A percentile compares a stretch with the other conserved stretches of the same genome.
These are phyloP conservation scores for Scaptomyza montana DNA, from an alignment of 1,140 invertebrate genomes.

Conservation along the genomic window DNA sequence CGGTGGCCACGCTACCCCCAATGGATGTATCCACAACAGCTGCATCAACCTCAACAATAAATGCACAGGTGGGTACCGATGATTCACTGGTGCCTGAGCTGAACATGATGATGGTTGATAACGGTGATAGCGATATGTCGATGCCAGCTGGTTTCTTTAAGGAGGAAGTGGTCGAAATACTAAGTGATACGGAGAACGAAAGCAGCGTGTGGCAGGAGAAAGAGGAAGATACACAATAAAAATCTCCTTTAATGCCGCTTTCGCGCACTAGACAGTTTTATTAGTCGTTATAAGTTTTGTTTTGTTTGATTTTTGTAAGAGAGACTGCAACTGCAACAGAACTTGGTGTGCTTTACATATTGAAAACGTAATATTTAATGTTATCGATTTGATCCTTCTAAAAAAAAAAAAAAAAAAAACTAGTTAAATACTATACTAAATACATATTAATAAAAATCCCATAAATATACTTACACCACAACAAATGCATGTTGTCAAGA, in stretches of 20 bases:
- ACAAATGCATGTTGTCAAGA: slow-evolving; percentile 29
- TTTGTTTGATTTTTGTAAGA: slow-evolving; percentile 73
- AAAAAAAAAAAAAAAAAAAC: slow-evolving; percentile 14
- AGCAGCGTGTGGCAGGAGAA: slow-evolving; percentile 70
- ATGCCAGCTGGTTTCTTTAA: slow-evolving; percentile 49
- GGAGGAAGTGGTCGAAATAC: slow-evolving; percentile 63
- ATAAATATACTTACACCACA: slow-evolving; percentile 23
- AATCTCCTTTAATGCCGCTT: slow-evolving; percentile 34
- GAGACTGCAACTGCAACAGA: slow-evolving; percentile 76
- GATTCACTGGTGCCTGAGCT: slow-evolving; percentile 54
- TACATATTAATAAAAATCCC: slow-evolving; percentile 37
- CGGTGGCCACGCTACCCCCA: slow-evolving; percentile 82
- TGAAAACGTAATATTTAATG: slow-evolving; percentile 51
- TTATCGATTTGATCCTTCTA: slow-evolving; percentile 35
- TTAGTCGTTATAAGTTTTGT: slow-evolving; percentile 62
- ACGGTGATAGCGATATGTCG: slow-evolving; percentile 30
- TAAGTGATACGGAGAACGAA: slow-evolving; percentile 76
- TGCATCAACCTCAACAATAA: slow-evolving; percentile 40
- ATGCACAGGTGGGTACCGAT: slow-evolving; percentile 61
- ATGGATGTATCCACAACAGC: slow-evolving; percentile 67
- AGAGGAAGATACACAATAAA: slow-evolving; percentile 56
- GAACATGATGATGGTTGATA: slow-evolving; percentile 53
- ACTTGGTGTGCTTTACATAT: slow-evolving; percentile 77
- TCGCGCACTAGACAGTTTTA: slow-evolving; percentile 55
- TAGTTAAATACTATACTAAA: slow-evolving; percentile 38